These are phyloP conservation scores for Mixornis gularis DNA, from an alignment of 2,113 vertebrate species.

Conservation along the genomic window DNA sequence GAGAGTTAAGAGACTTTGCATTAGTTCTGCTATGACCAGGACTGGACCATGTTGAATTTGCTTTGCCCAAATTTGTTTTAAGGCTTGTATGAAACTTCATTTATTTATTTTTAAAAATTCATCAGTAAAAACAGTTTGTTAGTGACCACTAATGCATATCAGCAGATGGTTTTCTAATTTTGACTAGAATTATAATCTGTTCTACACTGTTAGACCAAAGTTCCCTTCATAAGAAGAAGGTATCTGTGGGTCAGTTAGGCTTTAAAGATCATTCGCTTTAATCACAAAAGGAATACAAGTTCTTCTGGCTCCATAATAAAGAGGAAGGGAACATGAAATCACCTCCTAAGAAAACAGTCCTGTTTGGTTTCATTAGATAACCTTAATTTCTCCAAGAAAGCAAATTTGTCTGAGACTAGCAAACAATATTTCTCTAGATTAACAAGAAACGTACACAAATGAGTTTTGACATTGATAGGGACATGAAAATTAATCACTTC, in stretches of 20 bases:
- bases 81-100: not conserved
- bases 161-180: not conserved
- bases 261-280: not conserved
- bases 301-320: not conserved
- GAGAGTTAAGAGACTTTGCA: not conserved
- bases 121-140: not conserved
- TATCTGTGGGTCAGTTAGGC: not conserved
- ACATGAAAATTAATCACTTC: not conserved
- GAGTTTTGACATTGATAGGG: not conserved
- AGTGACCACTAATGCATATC: not conserved
- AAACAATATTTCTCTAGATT: not conserved
- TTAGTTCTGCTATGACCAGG: not conserved
- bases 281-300: not conserved
- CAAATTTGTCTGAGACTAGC: not conserved
- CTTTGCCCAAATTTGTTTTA: not conserved
- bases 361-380: not conserved
- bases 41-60: not conserved
- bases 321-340: not conserved
- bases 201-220: not conserved
- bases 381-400: not conserved
- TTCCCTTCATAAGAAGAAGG: not conserved
- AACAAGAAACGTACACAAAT: not conserved
- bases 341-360: not conserved
- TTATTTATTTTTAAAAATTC: not conserved
- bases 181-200: not conserved